Evolutionary conservation across 2,797 vertebrate species (phyloP).

Genomic region (Xiphorhynchus erythropygius): DNA sequence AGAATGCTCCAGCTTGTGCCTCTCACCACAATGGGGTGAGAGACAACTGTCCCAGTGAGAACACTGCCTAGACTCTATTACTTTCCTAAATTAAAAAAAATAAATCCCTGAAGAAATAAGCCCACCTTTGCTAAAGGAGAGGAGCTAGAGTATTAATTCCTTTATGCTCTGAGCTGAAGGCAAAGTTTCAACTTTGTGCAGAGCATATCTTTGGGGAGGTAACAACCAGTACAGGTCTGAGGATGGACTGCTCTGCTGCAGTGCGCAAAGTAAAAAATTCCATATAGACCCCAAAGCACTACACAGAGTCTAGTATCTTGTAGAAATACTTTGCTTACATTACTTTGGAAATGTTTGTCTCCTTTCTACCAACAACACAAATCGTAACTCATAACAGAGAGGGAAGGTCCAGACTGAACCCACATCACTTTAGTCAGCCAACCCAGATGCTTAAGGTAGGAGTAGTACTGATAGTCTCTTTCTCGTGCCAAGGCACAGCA

Average conservation of each 20-base stretch:
- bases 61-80: no score
- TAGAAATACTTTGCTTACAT: not conserved
- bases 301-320: not conserved
- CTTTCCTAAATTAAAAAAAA: not conserved
- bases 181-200: not conserved
- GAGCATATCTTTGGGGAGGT: not conserved
- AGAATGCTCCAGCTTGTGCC: not conserved
- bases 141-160: not conserved
- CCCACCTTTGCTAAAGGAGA: not conserved
- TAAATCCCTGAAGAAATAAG: not conserved
- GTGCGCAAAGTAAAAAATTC: not conserved
- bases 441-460: not conserved
- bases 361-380: not conserved
- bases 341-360: not conserved
- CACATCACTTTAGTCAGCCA: not conserved
- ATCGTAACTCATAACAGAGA: accelerated
- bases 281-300: not conserved
- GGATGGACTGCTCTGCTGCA: not conserved
- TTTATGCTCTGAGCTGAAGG: not conserved
- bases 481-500: not conserved
- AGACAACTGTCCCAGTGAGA: not conserved
- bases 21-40: not conserved
- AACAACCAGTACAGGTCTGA: not conserved
- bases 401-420: not conserved
- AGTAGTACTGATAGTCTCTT: not conserved